Conservation (phyloP, 2,113 vertebrate genomes). For the Accipiter cooperii region DNA sequence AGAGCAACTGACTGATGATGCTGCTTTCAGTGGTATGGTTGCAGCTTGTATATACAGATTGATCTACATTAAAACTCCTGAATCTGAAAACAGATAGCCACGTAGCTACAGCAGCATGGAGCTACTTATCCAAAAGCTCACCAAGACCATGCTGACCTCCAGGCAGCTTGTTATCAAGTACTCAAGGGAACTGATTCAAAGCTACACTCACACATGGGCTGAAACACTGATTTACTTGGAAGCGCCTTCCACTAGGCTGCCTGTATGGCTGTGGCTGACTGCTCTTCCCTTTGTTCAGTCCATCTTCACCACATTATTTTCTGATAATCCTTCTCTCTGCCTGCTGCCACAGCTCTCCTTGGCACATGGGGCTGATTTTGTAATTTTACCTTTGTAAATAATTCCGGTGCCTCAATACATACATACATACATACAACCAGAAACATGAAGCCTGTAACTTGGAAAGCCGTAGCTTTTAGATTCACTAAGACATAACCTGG, state of each 20-base stretch:
- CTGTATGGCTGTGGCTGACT: neutral
- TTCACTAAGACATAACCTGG: neutral
- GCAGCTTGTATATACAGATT: neutral
- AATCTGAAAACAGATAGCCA: neutral
- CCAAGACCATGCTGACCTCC: neutral
- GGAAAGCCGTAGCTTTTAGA: neutral
- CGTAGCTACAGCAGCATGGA: neutral
- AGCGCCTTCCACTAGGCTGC: neutral
- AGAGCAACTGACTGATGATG: fast-evolving
- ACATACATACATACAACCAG: fast-evolving
- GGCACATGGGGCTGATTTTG: neutral
- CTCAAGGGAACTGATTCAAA: neutral
- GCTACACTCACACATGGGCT: neutral
- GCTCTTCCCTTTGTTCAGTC: neutral
- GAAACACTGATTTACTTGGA: neutral
- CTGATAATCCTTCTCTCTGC: neutral
- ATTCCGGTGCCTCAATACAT: fast-evolving
- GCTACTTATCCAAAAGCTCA: neutral
- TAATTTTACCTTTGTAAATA: neutral
- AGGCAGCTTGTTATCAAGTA: neutral
- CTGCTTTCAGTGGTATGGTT: neutral
- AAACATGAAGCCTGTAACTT: neutral
- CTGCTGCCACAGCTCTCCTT: neutral
- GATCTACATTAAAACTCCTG: neutral
- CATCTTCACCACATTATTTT: neutral